Evolutionary conservation across 2,113 vertebrate species (phyloP), one percentile per base, ranked within the genome.

Genomic region (Dolichallabes microphthalmus): DNA sequence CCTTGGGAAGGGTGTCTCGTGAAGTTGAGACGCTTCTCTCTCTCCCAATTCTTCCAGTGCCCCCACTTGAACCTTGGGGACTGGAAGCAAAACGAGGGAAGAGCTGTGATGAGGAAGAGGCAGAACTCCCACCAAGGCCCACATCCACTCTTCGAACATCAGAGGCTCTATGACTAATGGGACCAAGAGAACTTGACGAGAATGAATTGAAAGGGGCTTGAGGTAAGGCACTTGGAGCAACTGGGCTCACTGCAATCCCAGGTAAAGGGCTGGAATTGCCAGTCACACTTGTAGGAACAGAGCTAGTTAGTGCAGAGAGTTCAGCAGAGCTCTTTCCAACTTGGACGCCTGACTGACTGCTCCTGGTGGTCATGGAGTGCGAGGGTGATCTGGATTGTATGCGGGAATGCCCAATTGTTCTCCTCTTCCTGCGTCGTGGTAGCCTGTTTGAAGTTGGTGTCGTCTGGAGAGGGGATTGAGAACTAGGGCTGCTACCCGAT

Each of bases 221-320:
- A 88, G 95, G 96, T 98, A 99, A 99, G 98, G 98, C 98, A 99
- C 97, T 98, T 94, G 96, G 92, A 95, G 96, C 94, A 84, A 97
- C 95, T 92, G 96, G 94, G 93, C 94, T 95, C 91, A 96, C 95
- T 90, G 96, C 95, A 90, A 96, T 96, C 92, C 95, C 96, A 52
- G 95, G 92, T 86, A 98, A 91, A 9, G 97, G 96, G 91, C 96
- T 94, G 86, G 96, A 94, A 86, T 92, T 93, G 87, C 91, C 87
- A 66, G 87, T 84, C 66, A 88, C 79, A 8, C 86, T 93, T 91
- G 86, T 85, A 55, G 92, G 90, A 82, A 89, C 92, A 58, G 93
- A 92, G 88, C 91, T 88, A 53, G 91, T 89, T 88, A 93, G 69
- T 83, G 86, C 85, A 80, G 91, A 92, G 77, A 87, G 92, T 84